Evolutionary conservation across 2,888 invertebrate genomes (phyloP), one percentile per base, ranked within the genome.

Genomic region (Nephrotoma guestfalica): DNA sequence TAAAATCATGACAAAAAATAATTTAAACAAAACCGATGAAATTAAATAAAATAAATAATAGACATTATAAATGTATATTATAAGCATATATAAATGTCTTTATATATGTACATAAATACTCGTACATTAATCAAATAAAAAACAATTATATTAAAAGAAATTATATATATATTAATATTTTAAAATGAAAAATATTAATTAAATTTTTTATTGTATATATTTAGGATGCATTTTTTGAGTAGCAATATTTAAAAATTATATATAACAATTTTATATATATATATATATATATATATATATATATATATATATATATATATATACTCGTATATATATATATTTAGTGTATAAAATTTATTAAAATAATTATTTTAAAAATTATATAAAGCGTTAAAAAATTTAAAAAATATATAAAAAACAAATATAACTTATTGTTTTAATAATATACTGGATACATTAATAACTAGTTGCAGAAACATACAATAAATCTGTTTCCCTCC

Each of bases 221-320:
- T 71, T 71, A 71, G 71, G 71, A 30, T 71, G 71, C 71, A 71
- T 71, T 71, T 71, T 71, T 71, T 71, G 71, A 71, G 71, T 71
- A 71, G 71, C 71, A 71, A 71, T 71, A 71, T 71, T 71, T 71
- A 71, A 71, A 71, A 71, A 71, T 41, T 84, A 84, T 84, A 84
- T 84, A 84, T 7, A 83, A 84, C 42, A 84, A 84, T 83, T 40
- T 83, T 83, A 83, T 83, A 83, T 83, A 83, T 83, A 83, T 83
- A 83, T 83, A 83, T 83, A 83, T 83, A 83, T 83, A 83, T 18
- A 83, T 83, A 83, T 83, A 83, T 18, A 83, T 83, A 83, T 83
- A 83, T 83, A 83, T 83, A 83, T 83, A 83, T 83, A 83, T 83
- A 83, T 83, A 83, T 83, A 83, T 83, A 83, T 83, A 83, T 83